Percentiles rank a stretch among this genome's conserved stretches.
These are phyloP conservation scores for Ophonus ardosiacus DNA, from an alignment of 2,888 invertebrate species.

Conservation along the genomic window DNA sequence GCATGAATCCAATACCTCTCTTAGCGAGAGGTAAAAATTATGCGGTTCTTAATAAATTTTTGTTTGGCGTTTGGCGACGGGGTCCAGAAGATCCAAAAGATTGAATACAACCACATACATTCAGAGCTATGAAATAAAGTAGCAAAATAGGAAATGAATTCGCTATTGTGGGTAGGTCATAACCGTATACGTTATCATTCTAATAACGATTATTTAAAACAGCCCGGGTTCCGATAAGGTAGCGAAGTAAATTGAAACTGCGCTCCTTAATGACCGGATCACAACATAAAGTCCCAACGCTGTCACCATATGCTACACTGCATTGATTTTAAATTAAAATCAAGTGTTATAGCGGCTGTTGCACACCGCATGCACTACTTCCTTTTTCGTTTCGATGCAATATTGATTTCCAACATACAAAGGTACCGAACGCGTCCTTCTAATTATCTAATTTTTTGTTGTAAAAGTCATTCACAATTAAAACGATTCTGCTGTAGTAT, in stretches of 20 bases:
- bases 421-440: too few relatives aligned
- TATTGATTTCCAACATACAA: neutral
- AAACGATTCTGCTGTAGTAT: neutral
- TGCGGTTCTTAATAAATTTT: too few relatives aligned
- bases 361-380: neutral
- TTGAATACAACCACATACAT: neutral
- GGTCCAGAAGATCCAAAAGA: too few relatives aligned
- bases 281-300: neutral
- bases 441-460: too few relatives aligned
- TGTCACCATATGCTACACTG: constrained; percentile 50
- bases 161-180: neutral
- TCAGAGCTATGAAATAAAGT: neutral
- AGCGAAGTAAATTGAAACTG: constrained; percentile 21
- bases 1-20: too few relatives aligned
- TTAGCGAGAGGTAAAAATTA: too few relatives aligned
- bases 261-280: constrained; percentile 32
- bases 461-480: neutral
- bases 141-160: neutral
- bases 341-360: constrained; percentile 60
- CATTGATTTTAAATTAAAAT: constrained; percentile 67
- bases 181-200: constrained; percentile 24
- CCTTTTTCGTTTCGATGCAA: neutral
- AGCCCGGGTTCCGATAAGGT: constrained; percentile 4
- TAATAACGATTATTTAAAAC: constrained; percentile 38
- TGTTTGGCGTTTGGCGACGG: too few relatives aligned